Evolutionary conservation across 1,140 invertebrate genomes (phyloP), one percentile per base, ranked within the genome.

Genomic region (Limonius californicus): DNA sequence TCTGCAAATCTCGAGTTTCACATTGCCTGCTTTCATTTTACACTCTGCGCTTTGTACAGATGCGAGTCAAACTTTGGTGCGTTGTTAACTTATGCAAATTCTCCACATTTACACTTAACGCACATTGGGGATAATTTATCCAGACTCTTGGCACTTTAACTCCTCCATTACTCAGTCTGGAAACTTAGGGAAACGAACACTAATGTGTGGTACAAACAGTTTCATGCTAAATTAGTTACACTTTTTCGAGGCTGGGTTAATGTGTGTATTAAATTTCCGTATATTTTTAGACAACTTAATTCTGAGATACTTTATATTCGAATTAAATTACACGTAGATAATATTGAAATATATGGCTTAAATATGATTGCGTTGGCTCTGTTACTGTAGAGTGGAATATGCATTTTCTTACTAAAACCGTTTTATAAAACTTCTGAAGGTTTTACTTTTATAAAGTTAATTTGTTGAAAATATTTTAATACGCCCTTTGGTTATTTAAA

Each of bases 41-140:
- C 45, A 50, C 45, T 18, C 45, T 7, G 19, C 45, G 45, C 45
- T 50, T 50, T 50, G 20, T 21, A 19, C 45, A 50, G 45, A 50
- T 50, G 20, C n/a, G 45, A 50, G 45, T 47, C 45, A 61, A 50
- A 50, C 45, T 50, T 50, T 50, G 45, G 64, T 65, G 61, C 57
- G 61, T 59, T 50, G 65, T 69, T 67, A 66, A 53, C 65, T 57
- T 64, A 69, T 69, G 68, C 63, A 69, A 69, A 69, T 69, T 67
- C 58, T 43, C 57, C 61, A 61, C 68, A 69, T 69, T 68, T 68
- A 66, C 67, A 68, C 68, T 65, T 67, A 65, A 65, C 68, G 65
- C 61, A 57, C 65, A 65, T 67, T 69, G 27, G 62, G 63, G 56
- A 66, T 67, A 69, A 69, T 69, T 69, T 69, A 69, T 69, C 61